phyloP scores from a whole-genome alignment of 2,113 vertebrate species.

The Grus americana region DNA sequence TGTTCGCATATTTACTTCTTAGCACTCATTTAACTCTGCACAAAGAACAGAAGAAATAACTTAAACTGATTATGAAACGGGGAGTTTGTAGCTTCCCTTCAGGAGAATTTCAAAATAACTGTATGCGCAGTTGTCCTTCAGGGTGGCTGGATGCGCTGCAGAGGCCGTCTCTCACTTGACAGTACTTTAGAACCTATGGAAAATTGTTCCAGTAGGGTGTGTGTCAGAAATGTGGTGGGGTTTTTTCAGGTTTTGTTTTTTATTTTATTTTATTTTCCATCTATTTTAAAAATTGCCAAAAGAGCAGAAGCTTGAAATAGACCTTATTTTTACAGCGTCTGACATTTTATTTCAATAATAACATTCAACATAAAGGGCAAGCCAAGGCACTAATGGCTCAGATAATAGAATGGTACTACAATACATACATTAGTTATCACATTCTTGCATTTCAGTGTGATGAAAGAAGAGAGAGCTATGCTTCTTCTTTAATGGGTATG shows the following conservation, averaged over 20 bases:
- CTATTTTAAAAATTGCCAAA: neutral
- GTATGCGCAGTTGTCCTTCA: neutral
- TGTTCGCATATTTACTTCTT: neutral
- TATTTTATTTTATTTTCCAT: too few species aligned
- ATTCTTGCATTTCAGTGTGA: neutral
- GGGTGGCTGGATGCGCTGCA: neutral
- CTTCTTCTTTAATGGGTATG: neutral
- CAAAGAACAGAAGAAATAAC: neutral
- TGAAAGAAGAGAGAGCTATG: neutral
- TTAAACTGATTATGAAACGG: neutral
- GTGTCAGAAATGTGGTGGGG: neutral
- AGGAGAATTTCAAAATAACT: neutral
- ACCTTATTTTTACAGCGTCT: neutral
- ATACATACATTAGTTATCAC: neutral
- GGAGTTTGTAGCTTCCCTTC: neutral
- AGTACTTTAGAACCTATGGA: neutral
- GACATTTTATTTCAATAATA: neutral
- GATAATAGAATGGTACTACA: neutral
- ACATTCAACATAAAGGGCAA: neutral
- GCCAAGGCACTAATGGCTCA: neutral
- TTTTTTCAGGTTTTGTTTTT: too few species aligned
- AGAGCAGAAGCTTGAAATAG: neutral
- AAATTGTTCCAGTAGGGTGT: neutral
- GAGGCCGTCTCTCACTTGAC: neutral
- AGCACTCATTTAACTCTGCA: neutral